Conservation (phyloP, 2,113 vertebrate genomes). For the Apeltes quadracus region DNA sequence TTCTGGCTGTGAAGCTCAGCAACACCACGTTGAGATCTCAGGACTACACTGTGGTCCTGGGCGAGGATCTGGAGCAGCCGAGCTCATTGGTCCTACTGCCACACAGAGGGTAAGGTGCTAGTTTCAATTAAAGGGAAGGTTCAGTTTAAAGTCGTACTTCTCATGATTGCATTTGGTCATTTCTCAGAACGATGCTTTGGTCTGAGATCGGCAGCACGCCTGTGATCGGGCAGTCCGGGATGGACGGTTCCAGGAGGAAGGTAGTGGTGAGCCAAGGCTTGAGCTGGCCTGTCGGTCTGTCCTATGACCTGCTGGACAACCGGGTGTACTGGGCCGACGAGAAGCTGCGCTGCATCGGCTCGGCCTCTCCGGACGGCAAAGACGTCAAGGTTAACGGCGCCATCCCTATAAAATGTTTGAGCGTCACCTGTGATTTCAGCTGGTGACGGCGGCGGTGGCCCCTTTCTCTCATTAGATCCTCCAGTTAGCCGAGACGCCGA, state of each 20-base stretch:
- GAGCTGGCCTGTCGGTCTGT: constrained; percentile 87
- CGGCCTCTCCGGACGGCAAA: constrained; percentile 84
- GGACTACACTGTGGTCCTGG: constrained; percentile 84
- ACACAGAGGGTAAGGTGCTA: constrained; percentile 82
- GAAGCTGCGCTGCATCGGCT: constrained; percentile 86
- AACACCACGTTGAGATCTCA: constrained; percentile 70
- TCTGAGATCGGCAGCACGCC: constrained; percentile 86
- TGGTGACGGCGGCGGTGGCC: not conserved
- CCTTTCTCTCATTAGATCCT: constrained; percentile 78
- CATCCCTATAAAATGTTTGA: accelerated
- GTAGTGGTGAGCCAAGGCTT: constrained; percentile 80
- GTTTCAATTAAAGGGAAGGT: not conserved
- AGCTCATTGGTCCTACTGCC: constrained; percentile 87
- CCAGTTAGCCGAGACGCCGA: constrained; percentile 82
- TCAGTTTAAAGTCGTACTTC: not conserved
- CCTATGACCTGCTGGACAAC: constrained; percentile 83
- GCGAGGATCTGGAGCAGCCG: constrained; percentile 84
- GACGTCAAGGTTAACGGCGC: constrained; percentile 76
- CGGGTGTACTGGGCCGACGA: constrained; percentile 92
- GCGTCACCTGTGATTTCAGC: not conserved
- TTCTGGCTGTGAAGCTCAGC: constrained; percentile 83
- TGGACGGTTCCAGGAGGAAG: constrained; percentile 86
- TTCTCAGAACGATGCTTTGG: constrained; percentile 90
- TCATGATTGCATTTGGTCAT: not conserved
- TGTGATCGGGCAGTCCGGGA: constrained; percentile 84